Base-by-base conservation (phyloP, 2,797 vertebrate genomes). In the Xiphophorus birchmanni region DNA sequence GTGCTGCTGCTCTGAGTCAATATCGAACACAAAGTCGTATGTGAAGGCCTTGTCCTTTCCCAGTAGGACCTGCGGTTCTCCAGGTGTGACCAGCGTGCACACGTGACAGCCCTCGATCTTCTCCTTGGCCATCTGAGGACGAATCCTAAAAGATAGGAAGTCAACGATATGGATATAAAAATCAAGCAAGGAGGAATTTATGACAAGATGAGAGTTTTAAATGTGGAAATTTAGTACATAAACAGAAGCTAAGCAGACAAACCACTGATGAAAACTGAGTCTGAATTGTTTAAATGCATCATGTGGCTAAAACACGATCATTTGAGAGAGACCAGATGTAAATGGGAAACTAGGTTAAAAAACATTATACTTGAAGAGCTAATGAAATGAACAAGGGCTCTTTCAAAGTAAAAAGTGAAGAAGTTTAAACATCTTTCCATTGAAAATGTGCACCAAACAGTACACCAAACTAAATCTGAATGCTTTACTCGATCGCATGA, bases 11-110 rank as follows among this genome's bases (percentile, higher is more conserved):
- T 97, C 97, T 0, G 97, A 96, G 76, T 97, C 96, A 60, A 97
- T 50, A 91, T 99, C 97, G 4, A 99, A 99, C 87, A 99, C 97
- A 84, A 96, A 99, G 95, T 99, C 98, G 0, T 99, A 99, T 44
- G 98, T 99, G 91, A 99, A 99, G 86, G 98, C 98, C 86, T 99
- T 99, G 96, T 99, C 98, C 91, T 99, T 99, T 77, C 98, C 98
- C 94, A 99, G 95, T 56, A 99, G 96, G 74, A 99, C 97, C 83
- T 99, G 98, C 35, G 98, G 98, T 90, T 99, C 98, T 0, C 98
- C 97, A 0, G 97, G 97, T 0, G 97, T 98, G 88, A 99, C 98
- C 0, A 96, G 95, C 0, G 98, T 99, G 48, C 98, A 99, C 91
- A 99, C 96, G 72, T 99, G 98, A 75, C 98, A 99, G 88, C 98